phyloP scores from a whole-genome alignment of 1,140 invertebrate species.

The Drosophila sechellia region DNA sequence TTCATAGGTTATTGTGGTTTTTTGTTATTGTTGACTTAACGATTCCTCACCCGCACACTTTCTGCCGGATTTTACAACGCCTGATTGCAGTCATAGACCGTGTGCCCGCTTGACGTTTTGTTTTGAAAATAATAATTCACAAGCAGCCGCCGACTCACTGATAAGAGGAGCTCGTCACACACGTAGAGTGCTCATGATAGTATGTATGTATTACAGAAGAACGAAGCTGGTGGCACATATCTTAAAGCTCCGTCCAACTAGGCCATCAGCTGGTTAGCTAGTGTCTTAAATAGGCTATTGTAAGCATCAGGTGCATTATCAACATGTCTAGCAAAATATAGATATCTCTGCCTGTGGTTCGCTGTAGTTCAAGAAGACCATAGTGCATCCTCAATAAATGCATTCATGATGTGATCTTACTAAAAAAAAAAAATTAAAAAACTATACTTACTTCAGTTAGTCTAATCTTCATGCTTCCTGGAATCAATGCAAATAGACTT shows the following conservation, averaged over 20 bases:
- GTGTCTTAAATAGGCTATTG: conserved; percentile 21
- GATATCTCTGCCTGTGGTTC: neutral
- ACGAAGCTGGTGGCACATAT: conserved; percentile 9
- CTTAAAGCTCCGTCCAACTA: conserved; percentile 4
- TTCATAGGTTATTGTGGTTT: conserved; percentile 41
- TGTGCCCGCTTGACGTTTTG: conserved; percentile 39
- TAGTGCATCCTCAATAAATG: neutral
- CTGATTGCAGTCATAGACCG: conserved; percentile 52
- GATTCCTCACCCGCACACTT: conserved; percentile 49
- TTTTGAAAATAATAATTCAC: conserved; percentile 56
- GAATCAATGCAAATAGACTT: neutral
- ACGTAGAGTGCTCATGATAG: conserved; percentile 58
- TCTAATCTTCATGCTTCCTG: neutral
- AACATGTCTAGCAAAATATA: neutral
- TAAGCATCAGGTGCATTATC: neutral
- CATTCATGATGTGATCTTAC: too few species aligned
- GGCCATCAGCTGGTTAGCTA: conserved; percentile 39
- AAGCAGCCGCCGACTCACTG: conserved; percentile 33
- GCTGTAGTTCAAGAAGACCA: neutral
- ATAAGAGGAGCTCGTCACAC: conserved; percentile 32
- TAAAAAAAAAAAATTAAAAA: too few species aligned
- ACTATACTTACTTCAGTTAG: neutral
- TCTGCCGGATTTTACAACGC: conserved; percentile 41
- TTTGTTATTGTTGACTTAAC: conserved; percentile 60
- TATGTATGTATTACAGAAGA: conserved; percentile 17